Base-by-base conservation (phyloP, 2,888 invertebrate genomes). In the Trichopoda pennipes region DNA sequence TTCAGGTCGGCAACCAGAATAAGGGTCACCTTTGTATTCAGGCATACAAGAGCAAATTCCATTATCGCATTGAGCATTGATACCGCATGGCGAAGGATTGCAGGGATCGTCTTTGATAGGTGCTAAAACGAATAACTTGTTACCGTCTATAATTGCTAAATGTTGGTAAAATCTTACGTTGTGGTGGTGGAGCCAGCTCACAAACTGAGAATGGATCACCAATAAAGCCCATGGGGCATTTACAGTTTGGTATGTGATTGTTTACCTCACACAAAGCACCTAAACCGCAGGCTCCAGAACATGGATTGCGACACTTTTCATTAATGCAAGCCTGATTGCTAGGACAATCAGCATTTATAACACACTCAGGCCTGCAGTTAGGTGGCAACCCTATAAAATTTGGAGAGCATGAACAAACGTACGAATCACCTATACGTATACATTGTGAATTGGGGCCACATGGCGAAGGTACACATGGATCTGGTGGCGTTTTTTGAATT, bases 171-270 rank as follows among this genome's bases (percentile, higher is more conserved):
- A 61, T 75, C 88, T 90, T 90, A 90, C 90, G 86, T 86, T 86
- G 83, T 61, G 86, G 85, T 56, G 88, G 87, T 66, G 93, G 92
- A 85, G 94, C 93, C 35, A 92, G 92, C 51, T 92, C 92, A 87
- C 96, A 96, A 88, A 94, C 94, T 19, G 93, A 93, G 87, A 96
- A 96, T 44, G 96, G 95, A 93, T 96, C 95, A n/a, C 94, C 94
- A 1, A 92, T 92, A 76, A 91, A 93, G 19, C 92, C 92, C 84
- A 92, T 92, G n/a, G 92, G 91, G 87, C 95, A 95, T 9, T 93
- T 92, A 87, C 95, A 96, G 19, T 93, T 93, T 4, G 95, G 95
- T 47, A 93, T 93, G 86, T 95, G 95, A 87, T 94, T 94, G 80
- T 94, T 93, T n/a, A 95, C 94, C 77, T 91, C 92, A 88, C 95